Base-by-base conservation (phyloP, 2,888 invertebrate genomes). In the Loripinus fragilis region DNA sequence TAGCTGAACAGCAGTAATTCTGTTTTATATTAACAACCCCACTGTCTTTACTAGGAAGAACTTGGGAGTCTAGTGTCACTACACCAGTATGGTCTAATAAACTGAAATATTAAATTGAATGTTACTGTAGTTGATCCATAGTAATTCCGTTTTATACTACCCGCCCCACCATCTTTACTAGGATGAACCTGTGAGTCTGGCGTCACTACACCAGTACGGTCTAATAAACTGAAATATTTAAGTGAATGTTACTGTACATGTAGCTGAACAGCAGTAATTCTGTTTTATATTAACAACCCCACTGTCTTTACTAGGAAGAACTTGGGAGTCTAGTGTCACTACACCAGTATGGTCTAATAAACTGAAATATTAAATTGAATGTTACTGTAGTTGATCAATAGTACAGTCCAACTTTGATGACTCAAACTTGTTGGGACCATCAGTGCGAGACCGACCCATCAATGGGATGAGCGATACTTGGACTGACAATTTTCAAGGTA, bases 201-300 rank as follows among this genome's bases (percentile, higher is more conserved):
- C 45, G 38, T 38, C 5, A 38, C 38, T 38, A n/a, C 84, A n/a
- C 91, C 91, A 71, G 92, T 87, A n/a, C 92, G 77, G 77, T 92
- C 92, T 75, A 92, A 70, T 86, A 92, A 85, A 85, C 92, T 92
- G 87, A n/a, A 77, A 48, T 91, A 91, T 82, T 92, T 92, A 83
- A n/a, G n/a, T n/a, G n/a, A n/a, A n/a, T 48, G n/a, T n/a, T n/a
- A n/a, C n/a, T n/a, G n/a, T n/a, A n/a, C n/a, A n/a, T n/a, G n/a
- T n/a, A n/a, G 8, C 8, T 42, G 10, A 42, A 42, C 8, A 15
- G 20, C 15, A 20, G 0, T n/a, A n/a, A n/a, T n/a, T n/a, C n/a
- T n/a, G n/a, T n/a, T n/a, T n/a, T n/a, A n/a, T n/a, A 41, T 41
- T 41, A 68, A 70, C 25, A 41, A 15, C 48, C n/a, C 41, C 77